Evolutionary conservation across 2,888 invertebrate genomes (phyloP), one percentile per base, ranked within the genome.

Genomic region (Salpingus planirostris): DNA sequence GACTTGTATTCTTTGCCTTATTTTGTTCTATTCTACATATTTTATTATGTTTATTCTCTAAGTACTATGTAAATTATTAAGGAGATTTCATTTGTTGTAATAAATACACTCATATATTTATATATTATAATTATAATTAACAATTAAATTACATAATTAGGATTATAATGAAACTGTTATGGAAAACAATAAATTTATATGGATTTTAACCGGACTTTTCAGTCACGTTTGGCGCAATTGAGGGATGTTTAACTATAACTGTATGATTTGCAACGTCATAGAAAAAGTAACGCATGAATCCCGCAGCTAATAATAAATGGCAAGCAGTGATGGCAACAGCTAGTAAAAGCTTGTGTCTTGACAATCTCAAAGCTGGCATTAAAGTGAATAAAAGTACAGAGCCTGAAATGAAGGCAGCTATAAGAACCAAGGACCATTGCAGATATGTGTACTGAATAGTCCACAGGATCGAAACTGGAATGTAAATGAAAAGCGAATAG

Each of bases 381-480:
- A 96, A 69, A 38, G 90, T 82, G 38, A 83, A 73, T 12, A 92
- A 71, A 8, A 97, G 71, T 2, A 93, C 92, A 11, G 76, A 78
- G 4, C 92, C 92, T 1, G 93, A 93, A 14, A 93, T 66, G 15
- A 80, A 65, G 0, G 91, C 83, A 0, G 88, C 91, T 46, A 83
- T 67, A 21, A 86, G 65, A 0, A 91, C 87, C 27, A 96, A 70
- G 3, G 80, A 55, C 95, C 95, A 96, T 55, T 92, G 92, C 15
- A 96, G 69, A 74, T 84, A 77, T 12, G 46, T 53, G 31, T 79
- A 72, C 62, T 82, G 86, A 50, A 96, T 85, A 0, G 89, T 80
- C 91, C 93, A 95, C 22, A 96, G 68, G 43, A 95, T 77, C 2
- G 93, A 87, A 5, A 92, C 84, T 3, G 96, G 96, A 54, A 97